Conservation (phyloP, 2,888 invertebrate genomes). For the Himalopsyche anomala region DNA sequence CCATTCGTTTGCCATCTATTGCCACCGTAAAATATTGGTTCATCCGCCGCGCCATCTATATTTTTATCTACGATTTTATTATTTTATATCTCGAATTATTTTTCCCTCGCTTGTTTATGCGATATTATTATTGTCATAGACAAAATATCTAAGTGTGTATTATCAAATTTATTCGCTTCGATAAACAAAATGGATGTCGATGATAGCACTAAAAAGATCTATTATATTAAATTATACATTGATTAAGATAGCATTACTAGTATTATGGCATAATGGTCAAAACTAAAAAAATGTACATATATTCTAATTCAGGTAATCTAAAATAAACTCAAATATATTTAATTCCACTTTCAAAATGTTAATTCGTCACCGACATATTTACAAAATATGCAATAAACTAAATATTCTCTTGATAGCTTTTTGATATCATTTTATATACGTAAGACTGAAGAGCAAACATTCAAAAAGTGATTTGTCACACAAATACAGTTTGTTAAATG, state of each 20-base stretch:
- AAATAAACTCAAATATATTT: too few species aligned
- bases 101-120: neutral
- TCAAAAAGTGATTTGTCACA: too few species aligned
- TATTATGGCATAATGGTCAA: neutral
- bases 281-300: neutral
- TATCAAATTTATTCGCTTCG: neutral
- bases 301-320: too few species aligned
- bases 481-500: too few species aligned
- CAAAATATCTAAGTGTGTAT: neutral
- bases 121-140: constrained; percentile 1
- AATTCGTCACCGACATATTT: too few species aligned
- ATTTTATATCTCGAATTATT: constrained; percentile 26
- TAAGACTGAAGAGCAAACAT: too few species aligned
- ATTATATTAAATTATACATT: neutral
- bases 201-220: neutral
- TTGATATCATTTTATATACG: too few species aligned
- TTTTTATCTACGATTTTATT: constrained; percentile 53
- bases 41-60: constrained; percentile 57
- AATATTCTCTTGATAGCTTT: too few species aligned
- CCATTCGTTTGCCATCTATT: constrained; percentile 62
- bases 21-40: constrained; percentile 64
- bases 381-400: too few species aligned
- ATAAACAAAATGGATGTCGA: neutral
- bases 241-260: too few species aligned
- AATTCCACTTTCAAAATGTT: too few species aligned